A percentile compares a stretch with the other conserved stretches of the same genome.
These are phyloP conservation scores for Hydractinia symbiolongicarpus DNA, from an alignment of 30 jellyfish, hydroid and myxozoan species.

Conservation along the genomic window DNA sequence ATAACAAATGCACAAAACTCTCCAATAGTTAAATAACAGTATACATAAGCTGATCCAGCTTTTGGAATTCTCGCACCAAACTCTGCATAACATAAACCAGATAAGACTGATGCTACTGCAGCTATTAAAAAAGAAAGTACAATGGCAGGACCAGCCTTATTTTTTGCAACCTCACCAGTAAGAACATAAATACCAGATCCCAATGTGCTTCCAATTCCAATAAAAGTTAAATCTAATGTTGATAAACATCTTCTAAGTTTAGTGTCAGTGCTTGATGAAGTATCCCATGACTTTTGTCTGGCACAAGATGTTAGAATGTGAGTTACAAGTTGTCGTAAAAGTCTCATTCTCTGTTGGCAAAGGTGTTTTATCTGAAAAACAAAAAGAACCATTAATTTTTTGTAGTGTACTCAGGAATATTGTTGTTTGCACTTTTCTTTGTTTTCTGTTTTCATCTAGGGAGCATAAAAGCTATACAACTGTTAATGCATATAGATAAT, in stretches of 20 bases:
- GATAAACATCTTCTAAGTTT: constrained; percentile 48
- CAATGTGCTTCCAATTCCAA: constrained; percentile 70
- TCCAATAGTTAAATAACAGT: constrained; percentile 84
- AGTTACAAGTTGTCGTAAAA: not conserved
- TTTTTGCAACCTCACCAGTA: constrained; percentile 82
- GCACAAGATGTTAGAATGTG: not conserved
- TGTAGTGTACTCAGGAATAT: no score
- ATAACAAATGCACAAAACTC: constrained; percentile 87
- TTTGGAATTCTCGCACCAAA: constrained; percentile 88
- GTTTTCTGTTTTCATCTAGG: no score
- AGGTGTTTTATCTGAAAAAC: no score
- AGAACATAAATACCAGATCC: constrained; percentile 88
- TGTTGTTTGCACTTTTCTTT: no score
- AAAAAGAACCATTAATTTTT: no score
- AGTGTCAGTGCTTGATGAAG: constrained; percentile 2
- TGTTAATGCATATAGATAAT: no score
- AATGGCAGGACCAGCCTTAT: constrained; percentile 76
- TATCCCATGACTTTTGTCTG: constrained; percentile 18
- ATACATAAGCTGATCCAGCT: constrained; percentile 94
- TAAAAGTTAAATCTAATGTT: constrained; percentile 62
- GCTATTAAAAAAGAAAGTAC: constrained; percentile 77
- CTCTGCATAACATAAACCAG: constrained; percentile 92
- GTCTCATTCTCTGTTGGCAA: not conserved
- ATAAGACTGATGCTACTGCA: constrained; percentile 78
- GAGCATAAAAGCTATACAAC: no score